phyloP scores from a whole-genome alignment of 2,113 vertebrate species.

The Coptodon rendalli region DNA sequence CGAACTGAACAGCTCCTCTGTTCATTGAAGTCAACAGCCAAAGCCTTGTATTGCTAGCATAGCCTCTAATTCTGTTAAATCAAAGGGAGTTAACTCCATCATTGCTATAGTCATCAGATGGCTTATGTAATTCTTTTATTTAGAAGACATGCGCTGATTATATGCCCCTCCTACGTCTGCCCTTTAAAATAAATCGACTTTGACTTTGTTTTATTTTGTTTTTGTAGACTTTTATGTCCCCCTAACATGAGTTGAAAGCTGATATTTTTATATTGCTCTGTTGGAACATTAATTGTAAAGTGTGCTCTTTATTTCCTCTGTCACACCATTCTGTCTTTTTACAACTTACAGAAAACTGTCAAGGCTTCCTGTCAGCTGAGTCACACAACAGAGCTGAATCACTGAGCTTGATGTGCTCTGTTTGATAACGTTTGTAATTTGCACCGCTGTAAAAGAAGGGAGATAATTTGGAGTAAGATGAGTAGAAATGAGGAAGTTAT shows the following conservation, averaged over 20 bases:
- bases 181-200: background rate
- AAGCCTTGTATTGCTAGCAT: background rate
- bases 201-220: background rate
- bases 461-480: background rate
- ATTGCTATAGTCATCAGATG: background rate
- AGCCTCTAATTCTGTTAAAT: background rate
- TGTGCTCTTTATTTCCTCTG: background rate
- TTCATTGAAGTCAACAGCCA: background rate
- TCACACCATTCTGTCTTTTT: background rate
- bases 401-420: background rate
- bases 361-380: background rate
- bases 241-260: background rate
- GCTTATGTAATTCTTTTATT: background rate
- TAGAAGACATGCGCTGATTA: background rate
- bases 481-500: background rate
- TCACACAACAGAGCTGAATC: background rate
- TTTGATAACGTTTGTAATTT: conserved; percentile 12
- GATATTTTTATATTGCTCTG: background rate
- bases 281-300: background rate
- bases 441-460: background rate
- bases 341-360: background rate
- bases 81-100: background rate
- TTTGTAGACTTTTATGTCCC: background rate
- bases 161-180: background rate
- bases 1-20: background rate